phyloP scores from a whole-genome alignment of 2,888 invertebrate species.

The Nebria brevicollis region DNA sequence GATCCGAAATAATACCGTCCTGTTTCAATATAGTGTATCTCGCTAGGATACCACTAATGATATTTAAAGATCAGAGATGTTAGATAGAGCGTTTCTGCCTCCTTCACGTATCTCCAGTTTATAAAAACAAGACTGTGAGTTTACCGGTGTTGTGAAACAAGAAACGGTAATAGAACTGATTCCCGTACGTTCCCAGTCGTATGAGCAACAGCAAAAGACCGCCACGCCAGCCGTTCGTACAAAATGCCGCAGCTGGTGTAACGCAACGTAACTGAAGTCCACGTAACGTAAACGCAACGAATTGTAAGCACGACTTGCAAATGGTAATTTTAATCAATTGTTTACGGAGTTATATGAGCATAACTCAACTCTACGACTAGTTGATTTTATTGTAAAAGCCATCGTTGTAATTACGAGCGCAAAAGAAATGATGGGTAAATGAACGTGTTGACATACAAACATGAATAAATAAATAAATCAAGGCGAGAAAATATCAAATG shows the following conservation, averaged over 20 bases:
- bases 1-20: background rate
- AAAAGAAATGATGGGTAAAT: no score
- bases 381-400: no score
- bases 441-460: no score
- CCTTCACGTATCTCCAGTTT: background rate
- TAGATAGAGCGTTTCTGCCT: conserved; percentile 48
- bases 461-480: no score
- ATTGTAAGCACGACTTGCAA: no score
- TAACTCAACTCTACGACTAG: no score
- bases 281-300: no score
- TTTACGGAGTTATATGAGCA: no score
- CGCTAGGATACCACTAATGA: conserved; percentile 58
- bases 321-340: no score
- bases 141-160: conserved; percentile 2
- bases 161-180: conserved; percentile 7
- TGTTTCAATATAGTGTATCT: conserved; percentile 42
- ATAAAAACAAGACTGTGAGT: conserved; percentile 26
- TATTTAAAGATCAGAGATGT: conserved; percentile 58
- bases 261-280: background rate
- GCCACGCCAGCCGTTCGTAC: background rate
- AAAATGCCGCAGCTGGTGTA: background rate
- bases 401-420: no score
- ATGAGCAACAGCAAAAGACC: background rate
- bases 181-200: conserved; percentile 24
- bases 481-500: no score